These are phyloP conservation scores for Drosophila incognita DNA, from an alignment of 2,888 invertebrate species.

Conservation along the genomic window DNA sequence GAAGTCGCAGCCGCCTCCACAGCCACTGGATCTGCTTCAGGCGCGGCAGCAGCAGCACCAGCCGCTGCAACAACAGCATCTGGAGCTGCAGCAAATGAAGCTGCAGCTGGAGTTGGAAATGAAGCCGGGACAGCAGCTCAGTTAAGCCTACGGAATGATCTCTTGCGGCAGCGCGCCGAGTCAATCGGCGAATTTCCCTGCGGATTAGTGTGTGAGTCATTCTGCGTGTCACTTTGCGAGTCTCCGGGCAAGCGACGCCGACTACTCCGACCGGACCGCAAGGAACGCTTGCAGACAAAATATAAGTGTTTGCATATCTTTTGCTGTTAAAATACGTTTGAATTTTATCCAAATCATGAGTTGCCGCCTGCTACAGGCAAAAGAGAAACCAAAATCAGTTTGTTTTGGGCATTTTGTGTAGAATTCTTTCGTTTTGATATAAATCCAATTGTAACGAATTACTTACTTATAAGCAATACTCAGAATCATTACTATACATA, in stretches of 20 bases:
- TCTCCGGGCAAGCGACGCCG: slow-evolving; percentile 76
- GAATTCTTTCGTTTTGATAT: slow-evolving; percentile 17
- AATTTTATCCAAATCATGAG: slow-evolving; percentile 13
- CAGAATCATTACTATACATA: slow-evolving; percentile 52
- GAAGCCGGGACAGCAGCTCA: slow-evolving; percentile 28
- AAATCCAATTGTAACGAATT: slow-evolving; percentile 58
- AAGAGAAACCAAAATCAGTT: slow-evolving; percentile 22
- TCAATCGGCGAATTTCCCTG: too few relatives aligned
- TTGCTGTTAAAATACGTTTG: too few relatives aligned
- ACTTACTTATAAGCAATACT: slow-evolving; percentile 54
- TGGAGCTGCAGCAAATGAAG: slow-evolving; percentile 11
- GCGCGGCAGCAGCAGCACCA: background rate
- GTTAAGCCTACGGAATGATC: slow-evolving; percentile 52
- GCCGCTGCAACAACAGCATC: slow-evolving; percentile 84
- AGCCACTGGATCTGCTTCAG: slow-evolving; percentile 22
- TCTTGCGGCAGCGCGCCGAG: slow-evolving; percentile 63
- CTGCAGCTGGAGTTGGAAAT: slow-evolving; percentile 9
- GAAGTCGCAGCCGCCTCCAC: slow-evolving; percentile 34
- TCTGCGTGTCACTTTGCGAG: slow-evolving; percentile 51
- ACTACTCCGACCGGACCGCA: slow-evolving; percentile 76
- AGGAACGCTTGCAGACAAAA: slow-evolving; percentile 87
- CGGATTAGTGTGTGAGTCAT: too few relatives aligned
- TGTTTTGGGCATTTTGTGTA: slow-evolving; percentile 36
- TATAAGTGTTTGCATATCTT: too few relatives aligned
- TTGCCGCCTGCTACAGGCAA: slow-evolving; percentile 36